Conservation (phyloP, 2,888 invertebrate species). For the Orthonevra nobilis region DNA sequence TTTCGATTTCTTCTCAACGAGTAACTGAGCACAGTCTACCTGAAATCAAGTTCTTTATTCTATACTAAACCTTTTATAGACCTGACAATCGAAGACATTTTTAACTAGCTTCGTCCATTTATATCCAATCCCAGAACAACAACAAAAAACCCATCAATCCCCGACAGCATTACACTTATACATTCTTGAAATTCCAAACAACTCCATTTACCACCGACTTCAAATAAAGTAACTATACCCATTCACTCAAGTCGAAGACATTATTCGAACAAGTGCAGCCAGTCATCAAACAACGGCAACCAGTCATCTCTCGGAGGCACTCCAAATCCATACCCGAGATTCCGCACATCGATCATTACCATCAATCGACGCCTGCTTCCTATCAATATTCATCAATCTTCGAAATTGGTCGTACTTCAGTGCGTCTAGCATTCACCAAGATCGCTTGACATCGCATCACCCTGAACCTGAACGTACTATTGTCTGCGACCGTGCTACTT, state of each 20-base stretch:
- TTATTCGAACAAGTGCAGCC: background rate
- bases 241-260: slow-evolving; percentile 40
- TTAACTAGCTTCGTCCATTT: too few species aligned
- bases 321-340: slow-evolving; percentile 9
- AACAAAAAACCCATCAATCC: background rate
- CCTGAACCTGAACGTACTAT: slow-evolving; percentile 51
- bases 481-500: slow-evolving; percentile 54
- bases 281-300: background rate
- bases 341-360: slow-evolving; percentile 44
- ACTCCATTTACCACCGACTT: slow-evolving; percentile 11
- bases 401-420: slow-evolving; percentile 31
- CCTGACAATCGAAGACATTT: too few species aligned
- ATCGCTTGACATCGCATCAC: slow-evolving; percentile 30
- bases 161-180: slow-evolving; percentile 6
- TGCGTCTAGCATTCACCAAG: slow-evolving; percentile 19
- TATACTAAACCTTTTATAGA: too few species aligned
- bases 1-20: too few species aligned
- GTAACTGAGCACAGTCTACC: too few species aligned
- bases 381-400: slow-evolving; percentile 63
- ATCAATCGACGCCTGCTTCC: slow-evolving; percentile 66
- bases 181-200: slow-evolving; percentile 16
- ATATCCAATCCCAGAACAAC: too few species aligned
- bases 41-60: too few species aligned
- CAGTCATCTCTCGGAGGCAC: background rate
- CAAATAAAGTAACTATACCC: slow-evolving; percentile 44